Conservation (phyloP, 2,113 vertebrate genomes). For the Antechinus stuartii region DNA sequence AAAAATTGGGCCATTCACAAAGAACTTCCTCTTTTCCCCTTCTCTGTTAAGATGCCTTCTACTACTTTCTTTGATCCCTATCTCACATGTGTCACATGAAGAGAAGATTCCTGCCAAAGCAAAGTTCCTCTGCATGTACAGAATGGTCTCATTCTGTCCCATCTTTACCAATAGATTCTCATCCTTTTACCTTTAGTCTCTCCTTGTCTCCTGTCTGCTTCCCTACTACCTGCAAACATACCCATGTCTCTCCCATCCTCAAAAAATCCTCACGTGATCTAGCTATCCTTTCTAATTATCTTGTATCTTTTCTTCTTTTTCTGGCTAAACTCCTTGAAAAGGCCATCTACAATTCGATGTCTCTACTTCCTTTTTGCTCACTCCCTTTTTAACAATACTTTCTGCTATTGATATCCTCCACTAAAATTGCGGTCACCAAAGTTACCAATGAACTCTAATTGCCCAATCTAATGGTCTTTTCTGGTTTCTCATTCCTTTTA, state of each 20-base stretch:
- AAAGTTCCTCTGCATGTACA: background rate
- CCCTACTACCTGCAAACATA: background rate
- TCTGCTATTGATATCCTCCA: background rate
- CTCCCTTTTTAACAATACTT: background rate
- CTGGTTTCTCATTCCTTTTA: background rate
- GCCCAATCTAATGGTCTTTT: background rate
- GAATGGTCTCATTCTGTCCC: background rate
- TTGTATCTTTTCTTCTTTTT: background rate
- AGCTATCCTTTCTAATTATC: background rate
- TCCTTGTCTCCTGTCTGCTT: background rate
- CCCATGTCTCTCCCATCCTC: background rate
- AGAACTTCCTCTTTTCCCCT: background rate
- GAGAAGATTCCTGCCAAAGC: background rate
- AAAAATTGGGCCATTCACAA: background rate
- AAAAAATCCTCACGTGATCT: background rate
- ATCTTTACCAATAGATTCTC: background rate
- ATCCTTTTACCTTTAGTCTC: background rate
- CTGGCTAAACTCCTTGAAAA: background rate
- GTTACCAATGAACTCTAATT: background rate
- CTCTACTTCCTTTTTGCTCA: background rate
- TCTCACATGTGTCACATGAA: background rate
- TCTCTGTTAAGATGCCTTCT: background rate
- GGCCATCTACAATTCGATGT: background rate
- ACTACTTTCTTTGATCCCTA: background rate
- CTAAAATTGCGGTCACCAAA: background rate